phyloP scores from a whole-genome alignment of 2,888 invertebrate genomes.

The Drosophila paucipuncta region DNA sequence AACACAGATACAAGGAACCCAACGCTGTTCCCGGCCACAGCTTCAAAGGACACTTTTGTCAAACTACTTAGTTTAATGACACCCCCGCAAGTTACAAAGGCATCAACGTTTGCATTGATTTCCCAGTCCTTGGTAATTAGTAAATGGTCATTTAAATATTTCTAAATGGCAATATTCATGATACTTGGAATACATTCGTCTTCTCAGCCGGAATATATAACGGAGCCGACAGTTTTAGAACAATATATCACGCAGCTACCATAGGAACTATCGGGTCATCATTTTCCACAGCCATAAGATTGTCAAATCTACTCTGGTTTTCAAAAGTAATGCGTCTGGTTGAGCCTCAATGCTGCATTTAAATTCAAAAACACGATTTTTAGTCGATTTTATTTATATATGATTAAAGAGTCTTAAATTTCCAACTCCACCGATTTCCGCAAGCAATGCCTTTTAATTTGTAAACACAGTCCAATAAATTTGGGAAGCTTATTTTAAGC shows the following conservation, averaged over 20 bases:
- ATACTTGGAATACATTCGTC: neutral
- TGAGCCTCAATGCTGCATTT: neutral
- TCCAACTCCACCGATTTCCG: neutral
- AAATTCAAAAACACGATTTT: neutral
- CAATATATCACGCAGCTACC: neutral
- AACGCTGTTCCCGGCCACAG: slow-evolving; percentile 20
- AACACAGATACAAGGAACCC: neutral
- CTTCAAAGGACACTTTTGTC: slow-evolving; percentile 50
- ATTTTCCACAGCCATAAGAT: neutral
- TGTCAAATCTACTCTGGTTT: neutral
- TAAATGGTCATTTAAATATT: neutral
- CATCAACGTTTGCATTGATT: slow-evolving; percentile 2
- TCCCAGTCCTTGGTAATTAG: neutral
- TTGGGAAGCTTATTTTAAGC: neutral
- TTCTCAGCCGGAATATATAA: neutral
- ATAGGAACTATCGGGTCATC: neutral
- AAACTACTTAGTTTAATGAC: slow-evolving; percentile 39
- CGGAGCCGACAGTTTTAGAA: fast-evolving
- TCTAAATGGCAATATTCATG: too few species aligned
- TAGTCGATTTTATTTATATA: neutral
- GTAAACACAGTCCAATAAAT: neutral
- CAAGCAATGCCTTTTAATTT: neutral
- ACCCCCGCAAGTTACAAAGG: slow-evolving; percentile 2
- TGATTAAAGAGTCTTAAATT: neutral
- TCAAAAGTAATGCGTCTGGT: neutral